Evolutionary conservation across 2,113 vertebrate genomes (phyloP).

Genomic region (Gracilinanus agilis): DNA sequence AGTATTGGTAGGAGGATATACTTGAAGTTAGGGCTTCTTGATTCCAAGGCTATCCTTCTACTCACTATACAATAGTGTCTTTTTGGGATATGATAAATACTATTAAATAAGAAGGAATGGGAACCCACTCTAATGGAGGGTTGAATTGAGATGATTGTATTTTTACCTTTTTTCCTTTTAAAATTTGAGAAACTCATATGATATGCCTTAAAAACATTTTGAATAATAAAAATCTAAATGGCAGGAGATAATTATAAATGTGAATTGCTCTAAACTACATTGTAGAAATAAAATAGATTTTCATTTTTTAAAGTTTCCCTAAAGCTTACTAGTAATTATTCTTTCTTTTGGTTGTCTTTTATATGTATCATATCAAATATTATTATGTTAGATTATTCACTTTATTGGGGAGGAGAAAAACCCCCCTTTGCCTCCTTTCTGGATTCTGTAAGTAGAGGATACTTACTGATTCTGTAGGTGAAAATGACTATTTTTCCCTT

Average conservation of each 20-base stretch:
- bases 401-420: background rate
- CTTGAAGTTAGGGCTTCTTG: background rate
- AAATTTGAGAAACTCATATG: constrained; percentile 37
- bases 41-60: background rate
- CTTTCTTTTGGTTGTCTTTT: constrained; percentile 5
- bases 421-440: background rate
- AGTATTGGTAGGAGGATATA: background rate
- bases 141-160: constrained; percentile 32
- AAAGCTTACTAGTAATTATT: constrained; percentile 45
- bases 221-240: constrained; percentile 67
- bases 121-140: background rate
- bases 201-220: constrained; percentile 56
- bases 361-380: background rate
- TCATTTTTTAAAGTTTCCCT: constrained; percentile 40
- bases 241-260: constrained; percentile 54
- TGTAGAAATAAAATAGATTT: constrained; percentile 39
- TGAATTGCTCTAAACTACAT: constrained; percentile 57
- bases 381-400: background rate
- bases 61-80: background rate
- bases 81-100: background rate
- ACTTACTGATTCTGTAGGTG: background rate
- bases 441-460: background rate
- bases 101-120: background rate
- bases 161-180: constrained; percentile 49
- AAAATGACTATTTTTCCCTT: background rate